Evolutionary conservation across 2,888 invertebrate genomes (phyloP), one percentile per base, ranked within the genome.

Genomic region (Lasioglossum oenotherae): DNA sequence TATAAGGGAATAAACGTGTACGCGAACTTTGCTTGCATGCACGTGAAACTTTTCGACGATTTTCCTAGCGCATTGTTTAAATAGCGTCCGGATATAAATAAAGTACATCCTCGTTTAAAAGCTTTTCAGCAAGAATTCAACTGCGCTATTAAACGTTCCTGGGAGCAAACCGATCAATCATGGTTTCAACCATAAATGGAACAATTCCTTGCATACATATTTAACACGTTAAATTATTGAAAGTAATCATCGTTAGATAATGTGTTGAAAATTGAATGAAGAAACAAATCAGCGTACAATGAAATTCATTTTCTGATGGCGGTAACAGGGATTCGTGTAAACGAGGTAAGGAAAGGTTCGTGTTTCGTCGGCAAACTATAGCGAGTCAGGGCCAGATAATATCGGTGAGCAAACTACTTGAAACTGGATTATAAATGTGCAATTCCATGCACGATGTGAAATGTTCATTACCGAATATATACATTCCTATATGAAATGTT

Each of bases 401-500:
- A 82, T 81, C 69, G 69, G 27, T 44, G 46, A 81, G 57, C 49
- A 49, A 67, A 81, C 35, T 60, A 60, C 73, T 74, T 69, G 31
- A 57, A 79, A 74, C 73, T 67, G 16, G 14, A 41, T 49, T 57
- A 73, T 79, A 79, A 79, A 73, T 53, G 73, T 82, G 72, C 64
- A 72, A 74, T 49, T 31, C 74, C 71, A 19, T 60, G 74, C 71
- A 64, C 75, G 35, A 46, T 82, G 23, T 82, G 76, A 82, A 72
- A 46, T 64, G 75, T 82, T 71, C 75, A 71, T 75, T 71, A 64
- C 19, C 10, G 72, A 27, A 10, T 41, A 23, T 72, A 41, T 31
- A 38, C 38, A 46, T 16, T 16, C 27, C 69, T 81, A 44, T 19
- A 6, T 23, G n/a, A n/a, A 75, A 75, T 72, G 41, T 75, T 83